A percentile compares a stretch with the other conserved stretches of the same genome.
phyloP scores from a whole-genome alignment of 1,140 invertebrate species.

The Psix sp. region DNA sequence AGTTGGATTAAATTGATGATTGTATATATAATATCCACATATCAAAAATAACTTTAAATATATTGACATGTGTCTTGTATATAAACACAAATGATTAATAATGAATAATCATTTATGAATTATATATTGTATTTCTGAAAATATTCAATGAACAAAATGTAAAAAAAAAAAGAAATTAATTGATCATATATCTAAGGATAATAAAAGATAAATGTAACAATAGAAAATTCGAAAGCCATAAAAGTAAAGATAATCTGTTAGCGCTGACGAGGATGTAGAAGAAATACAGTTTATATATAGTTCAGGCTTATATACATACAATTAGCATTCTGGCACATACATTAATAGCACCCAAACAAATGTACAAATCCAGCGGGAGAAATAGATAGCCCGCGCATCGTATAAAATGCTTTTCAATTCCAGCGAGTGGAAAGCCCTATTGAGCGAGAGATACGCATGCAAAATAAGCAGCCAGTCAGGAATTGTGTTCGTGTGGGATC shows the following conservation, averaged over 20 bases:
- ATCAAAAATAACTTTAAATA: no score
- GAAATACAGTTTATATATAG: constrained; percentile 20
- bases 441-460: constrained; percentile 69
- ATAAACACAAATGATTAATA: no score
- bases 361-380: constrained; percentile 18
- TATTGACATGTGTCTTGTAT: no score
- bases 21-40: no score
- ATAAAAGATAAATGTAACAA: constrained; percentile 2
- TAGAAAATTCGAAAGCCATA: constrained; percentile 9
- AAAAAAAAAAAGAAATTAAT: no score
- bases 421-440: constrained; percentile 70
- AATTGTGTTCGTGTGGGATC: constrained; percentile 41
- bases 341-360: constrained; percentile 32
- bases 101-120: no score
- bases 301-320: constrained; percentile 43
- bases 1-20: no score
- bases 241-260: constrained; percentile 24
- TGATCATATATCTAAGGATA: no score
- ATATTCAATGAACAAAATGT: no score
- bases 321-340: constrained; percentile 38
- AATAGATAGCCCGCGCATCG: constrained; percentile 51
- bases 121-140: no score
- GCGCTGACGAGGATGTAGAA: constrained; percentile 15
- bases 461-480: constrained; percentile 55
- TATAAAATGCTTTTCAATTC: constrained; percentile 71